These are phyloP conservation scores for Pristionchus fissidentatus DNA, from an alignment of 2,888 invertebrate species.

Conservation along the genomic window DNA sequence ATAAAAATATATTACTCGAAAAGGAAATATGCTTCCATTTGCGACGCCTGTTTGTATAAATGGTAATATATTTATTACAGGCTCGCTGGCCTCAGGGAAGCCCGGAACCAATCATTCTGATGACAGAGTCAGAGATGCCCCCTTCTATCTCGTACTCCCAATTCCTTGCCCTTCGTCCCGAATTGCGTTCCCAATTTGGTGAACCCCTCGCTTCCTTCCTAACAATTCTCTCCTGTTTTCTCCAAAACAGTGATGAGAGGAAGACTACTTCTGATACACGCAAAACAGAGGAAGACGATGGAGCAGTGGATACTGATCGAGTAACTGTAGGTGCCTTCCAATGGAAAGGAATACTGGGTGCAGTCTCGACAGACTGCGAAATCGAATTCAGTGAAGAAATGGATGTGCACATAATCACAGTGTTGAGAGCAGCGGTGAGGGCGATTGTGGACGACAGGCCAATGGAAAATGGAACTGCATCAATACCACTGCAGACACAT, in stretches of 20 bases:
- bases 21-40: too few relatives aligned
- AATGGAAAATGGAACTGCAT: too few relatives aligned
- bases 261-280: background rate
- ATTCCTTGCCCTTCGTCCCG: background rate
- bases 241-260: background rate
- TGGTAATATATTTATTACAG: too few relatives aligned
- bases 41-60: too few relatives aligned
- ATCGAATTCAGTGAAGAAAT: background rate
- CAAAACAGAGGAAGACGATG: too few relatives aligned
- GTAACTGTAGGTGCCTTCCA: background rate
- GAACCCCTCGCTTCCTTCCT: slow-evolving; percentile 15
- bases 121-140: background rate
- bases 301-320: background rate
- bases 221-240: background rate
- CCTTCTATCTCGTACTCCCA: background rate
- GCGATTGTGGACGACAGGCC: background rate
- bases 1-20: too few relatives aligned
- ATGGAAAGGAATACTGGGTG: background rate
- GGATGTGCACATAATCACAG: background rate
- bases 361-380: background rate
- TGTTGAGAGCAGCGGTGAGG: background rate
- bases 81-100: background rate
- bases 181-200: background rate
- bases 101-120: background rate
- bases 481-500: too few relatives aligned